Evolutionary conservation across 2,888 invertebrate genomes (phyloP).

Genomic region (Plutella xylostella): DNA sequence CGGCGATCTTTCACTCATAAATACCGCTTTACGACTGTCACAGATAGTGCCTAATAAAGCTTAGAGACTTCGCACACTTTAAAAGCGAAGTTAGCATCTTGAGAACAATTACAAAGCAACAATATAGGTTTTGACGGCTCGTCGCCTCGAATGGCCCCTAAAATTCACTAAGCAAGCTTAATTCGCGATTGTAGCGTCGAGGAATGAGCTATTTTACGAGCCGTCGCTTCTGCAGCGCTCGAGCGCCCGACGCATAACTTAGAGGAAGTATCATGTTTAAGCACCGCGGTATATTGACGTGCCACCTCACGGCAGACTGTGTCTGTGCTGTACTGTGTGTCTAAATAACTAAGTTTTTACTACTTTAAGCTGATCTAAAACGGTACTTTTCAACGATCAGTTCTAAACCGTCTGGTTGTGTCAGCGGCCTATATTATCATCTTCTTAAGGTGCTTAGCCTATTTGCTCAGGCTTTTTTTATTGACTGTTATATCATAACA

Average conservation of each 20-base stretch:
- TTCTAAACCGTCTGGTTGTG: too few species aligned
- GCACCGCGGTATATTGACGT: constrained; percentile 4
- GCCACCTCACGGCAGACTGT: not conserved
- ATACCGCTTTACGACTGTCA: constrained; percentile 38
- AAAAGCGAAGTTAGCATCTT: constrained; percentile 23
- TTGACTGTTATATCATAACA: too few species aligned
- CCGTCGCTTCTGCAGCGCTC: constrained; percentile 10
- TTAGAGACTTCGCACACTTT: constrained; percentile 33
- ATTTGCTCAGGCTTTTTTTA: too few species aligned
- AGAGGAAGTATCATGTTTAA: too few species aligned
- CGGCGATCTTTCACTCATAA: too few species aligned
- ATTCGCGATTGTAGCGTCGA: constrained; percentile 12
- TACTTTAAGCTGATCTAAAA: too few species aligned
- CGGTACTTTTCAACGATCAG: too few species aligned
- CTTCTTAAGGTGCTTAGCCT: too few species aligned
- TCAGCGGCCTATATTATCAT: too few species aligned
- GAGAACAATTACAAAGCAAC: constrained; percentile 21
- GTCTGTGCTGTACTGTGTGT: constrained; percentile 1
- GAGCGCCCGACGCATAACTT: constrained; percentile 13
- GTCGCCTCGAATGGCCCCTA: constrained; percentile 11
- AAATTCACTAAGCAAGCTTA: constrained; percentile 16
- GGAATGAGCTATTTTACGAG: constrained; percentile 15
- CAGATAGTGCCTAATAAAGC: constrained; percentile 42
- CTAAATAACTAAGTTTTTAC: not conserved
- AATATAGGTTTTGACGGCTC: constrained; percentile 3